These are phyloP conservation scores for Plumapathes pennacea DNA, from an alignment of 92 coral and sea anemone genomes.

Conservation along the genomic window DNA sequence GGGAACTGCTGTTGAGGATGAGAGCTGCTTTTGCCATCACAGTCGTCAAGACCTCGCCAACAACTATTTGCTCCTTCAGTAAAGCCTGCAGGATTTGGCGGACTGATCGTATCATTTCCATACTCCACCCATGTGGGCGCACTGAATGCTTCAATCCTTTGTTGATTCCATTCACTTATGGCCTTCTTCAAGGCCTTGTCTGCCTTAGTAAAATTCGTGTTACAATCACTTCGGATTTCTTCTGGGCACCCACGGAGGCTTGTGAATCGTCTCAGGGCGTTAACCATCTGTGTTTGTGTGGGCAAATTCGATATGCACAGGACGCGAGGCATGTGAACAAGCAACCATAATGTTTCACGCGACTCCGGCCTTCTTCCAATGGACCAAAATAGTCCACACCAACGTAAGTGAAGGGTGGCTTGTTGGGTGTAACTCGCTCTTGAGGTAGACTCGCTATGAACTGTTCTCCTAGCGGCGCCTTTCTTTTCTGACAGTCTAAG, in stretches of 20 bases:
- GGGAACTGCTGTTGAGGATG: slow-evolving; percentile 50
- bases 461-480: slow-evolving; percentile 34
- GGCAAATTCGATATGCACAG: slow-evolving; percentile 54
- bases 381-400: slow-evolving; percentile 64
- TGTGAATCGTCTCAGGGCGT: slow-evolving; percentile 62
- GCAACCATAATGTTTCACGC: slow-evolving; percentile 50
- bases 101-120: slow-evolving; percentile 52
- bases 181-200: slow-evolving; percentile 48
- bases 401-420: slow-evolving; percentile 49
- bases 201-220: slow-evolving; percentile 52
- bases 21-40: slow-evolving; percentile 47
- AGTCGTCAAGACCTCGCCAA: slow-evolving; percentile 45
- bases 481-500: slow-evolving; percentile 45
- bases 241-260: slow-evolving; percentile 50
- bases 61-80: slow-evolving; percentile 41
- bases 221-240: slow-evolving; percentile 50
- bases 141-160: slow-evolving; percentile 9
- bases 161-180: slow-evolving; percentile 41
- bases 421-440: slow-evolving; percentile 36
- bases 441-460: slow-evolving; percentile 56
- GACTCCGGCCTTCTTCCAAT: slow-evolving; percentile 18
- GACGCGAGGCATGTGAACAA: slow-evolving; percentile 59
- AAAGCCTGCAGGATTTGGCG: slow-evolving; percentile 38
- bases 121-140: slow-evolving; percentile 29
- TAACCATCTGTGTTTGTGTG: slow-evolving; percentile 42